Base-by-base conservation (phyloP, 37 sponge, comb jelly and placozoan genomes). In the Ianthella basta region DNA sequence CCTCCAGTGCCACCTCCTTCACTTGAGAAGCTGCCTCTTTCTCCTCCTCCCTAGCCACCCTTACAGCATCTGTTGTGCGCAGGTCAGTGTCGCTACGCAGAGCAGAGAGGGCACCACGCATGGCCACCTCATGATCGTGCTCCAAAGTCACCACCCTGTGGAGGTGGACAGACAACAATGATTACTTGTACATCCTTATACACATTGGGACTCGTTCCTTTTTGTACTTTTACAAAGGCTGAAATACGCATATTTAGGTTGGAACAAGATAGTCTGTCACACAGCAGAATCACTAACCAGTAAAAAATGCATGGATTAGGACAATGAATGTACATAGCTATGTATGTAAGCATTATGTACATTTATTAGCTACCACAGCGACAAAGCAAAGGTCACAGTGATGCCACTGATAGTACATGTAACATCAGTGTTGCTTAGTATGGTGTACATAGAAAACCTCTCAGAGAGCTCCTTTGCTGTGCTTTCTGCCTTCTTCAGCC, bases 71-170 rank as follows among this genome's bases (percentile, higher is more conserved):
- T 41, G 35, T 40, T 12, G 54, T 41, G 15, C 54, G 23, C n/a
- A 39, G 24, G 14, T 75, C 54, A 40, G 53, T 50, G 25, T 75
- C 78, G 6, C 38, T 41, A 1, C 78, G 35, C 54, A 75, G 25
- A 2, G 78, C 78, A 40, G 78, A 36, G 16, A 75, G 53, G 24
- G 78, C 78, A 41, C 54, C 78, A 18, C 37, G 35, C 78, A 30
- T 36, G 21, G 78, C 37, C 54, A 75, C 54, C 37, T 75, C 78
- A 41, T 75, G 78, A 41, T 75, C 54, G 40, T 41, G 78, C 25
- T 75, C 38, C 1, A 19, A 15, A 41, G 78, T 24, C 23, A 44
- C n/a, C 21, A 75, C 5, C 78, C 78, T 75, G 20, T 21, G 35
- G 35, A 3, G 8, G 50, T 44, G 50, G 50, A 44, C 59, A 57